Conservation (phyloP, 1,140 invertebrate species). For the Campoletis sonorensis region DNA sequence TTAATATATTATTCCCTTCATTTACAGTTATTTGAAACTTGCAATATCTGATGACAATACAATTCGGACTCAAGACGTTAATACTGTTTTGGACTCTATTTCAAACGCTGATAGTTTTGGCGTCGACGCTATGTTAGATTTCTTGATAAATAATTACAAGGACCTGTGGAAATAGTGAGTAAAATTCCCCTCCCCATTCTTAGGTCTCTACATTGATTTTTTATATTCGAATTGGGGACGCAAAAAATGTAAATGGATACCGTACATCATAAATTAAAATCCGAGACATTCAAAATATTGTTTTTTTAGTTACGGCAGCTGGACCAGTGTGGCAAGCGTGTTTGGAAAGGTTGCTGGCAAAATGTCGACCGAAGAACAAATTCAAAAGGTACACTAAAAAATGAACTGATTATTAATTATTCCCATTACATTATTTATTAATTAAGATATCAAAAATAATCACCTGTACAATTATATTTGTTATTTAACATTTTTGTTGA, state of each 20-base stretch:
- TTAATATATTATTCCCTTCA: slow-evolving; percentile 40
- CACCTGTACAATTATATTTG: no score
- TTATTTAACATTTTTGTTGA: neutral
- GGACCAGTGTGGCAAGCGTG: slow-evolving; percentile 55
- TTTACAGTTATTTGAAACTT: slow-evolving; percentile 73
- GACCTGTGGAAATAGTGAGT: slow-evolving; percentile 74
- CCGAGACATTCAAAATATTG: neutral
- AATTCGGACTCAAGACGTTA: slow-evolving; percentile 77
- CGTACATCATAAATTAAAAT: no score
- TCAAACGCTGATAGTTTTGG: slow-evolving; percentile 71
- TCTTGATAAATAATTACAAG: slow-evolving; percentile 73
- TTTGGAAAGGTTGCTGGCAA: slow-evolving; percentile 55
- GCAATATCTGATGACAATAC: slow-evolving; percentile 71
- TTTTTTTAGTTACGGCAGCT: slow-evolving; percentile 59
- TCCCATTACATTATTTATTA: no score
- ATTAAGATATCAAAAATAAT: no score
- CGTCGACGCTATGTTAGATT: slow-evolving; percentile 77
- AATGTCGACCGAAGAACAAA: slow-evolving; percentile 57
- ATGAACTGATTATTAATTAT: neutral
- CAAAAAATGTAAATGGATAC: no score
- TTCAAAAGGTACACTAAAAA: slow-evolving; percentile 56
- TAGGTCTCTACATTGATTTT: no score
- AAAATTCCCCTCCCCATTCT: no score
- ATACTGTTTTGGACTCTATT: slow-evolving; percentile 71
- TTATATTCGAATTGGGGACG: neutral